Conservation (phyloP, 2,113 vertebrate genomes). For the Paracanthobrama guichenoti region DNA sequence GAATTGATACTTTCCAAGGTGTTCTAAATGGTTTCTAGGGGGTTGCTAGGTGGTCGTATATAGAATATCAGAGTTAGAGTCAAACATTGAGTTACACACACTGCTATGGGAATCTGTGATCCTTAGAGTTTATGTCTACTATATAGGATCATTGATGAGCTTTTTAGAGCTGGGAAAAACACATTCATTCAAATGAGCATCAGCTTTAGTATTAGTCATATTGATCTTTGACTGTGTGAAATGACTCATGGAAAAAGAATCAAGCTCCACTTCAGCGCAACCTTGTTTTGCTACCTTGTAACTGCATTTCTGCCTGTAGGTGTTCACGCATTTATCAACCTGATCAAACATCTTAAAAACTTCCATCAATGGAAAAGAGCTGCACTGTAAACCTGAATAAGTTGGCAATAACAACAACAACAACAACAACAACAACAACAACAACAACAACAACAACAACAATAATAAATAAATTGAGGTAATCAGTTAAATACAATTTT, state of each 20-base stretch:
- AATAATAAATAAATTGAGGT: too few relatives aligned
- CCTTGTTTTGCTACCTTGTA: constrained; percentile 7
- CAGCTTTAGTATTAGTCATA: constrained; percentile 46
- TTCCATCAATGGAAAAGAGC: neutral
- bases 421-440: too few relatives aligned
- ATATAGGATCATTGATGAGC: too few relatives aligned
- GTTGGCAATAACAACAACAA: too few relatives aligned
- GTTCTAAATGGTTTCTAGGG: neutral
- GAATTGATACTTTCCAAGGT: neutral
- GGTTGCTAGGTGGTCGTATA: neutral
- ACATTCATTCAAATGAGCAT: neutral
- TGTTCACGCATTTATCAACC: neutral
- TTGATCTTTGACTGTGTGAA: constrained; percentile 18
- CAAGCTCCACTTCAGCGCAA: neutral
- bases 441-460: too few relatives aligned
- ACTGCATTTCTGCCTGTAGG: constrained; percentile 25
- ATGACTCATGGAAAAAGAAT: constrained; percentile 39
- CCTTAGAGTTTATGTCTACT: too few relatives aligned
- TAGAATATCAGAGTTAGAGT: too few relatives aligned
- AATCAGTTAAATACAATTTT: too few relatives aligned
- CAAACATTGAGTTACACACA: too few relatives aligned
- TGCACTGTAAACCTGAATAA: neutral
- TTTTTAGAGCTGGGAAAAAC: neutral
- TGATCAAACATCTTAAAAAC: neutral
- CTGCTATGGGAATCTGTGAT: too few relatives aligned